Base-by-base conservation (phyloP, 2,113 vertebrate species). In the Pandion haliaetus region DNA sequence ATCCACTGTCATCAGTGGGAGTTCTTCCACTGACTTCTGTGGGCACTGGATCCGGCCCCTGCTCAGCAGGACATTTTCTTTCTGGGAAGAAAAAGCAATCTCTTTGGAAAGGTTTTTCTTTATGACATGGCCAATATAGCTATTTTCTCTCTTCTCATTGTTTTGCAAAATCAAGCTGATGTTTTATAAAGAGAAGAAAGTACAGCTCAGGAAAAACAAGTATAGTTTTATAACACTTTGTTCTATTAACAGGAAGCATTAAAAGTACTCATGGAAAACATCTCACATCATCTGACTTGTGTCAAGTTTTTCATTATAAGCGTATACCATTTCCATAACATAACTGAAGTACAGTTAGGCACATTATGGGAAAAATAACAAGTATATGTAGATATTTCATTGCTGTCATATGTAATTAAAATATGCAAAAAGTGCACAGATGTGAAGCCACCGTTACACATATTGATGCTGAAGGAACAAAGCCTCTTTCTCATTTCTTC, bases 71-170 rank as follows among this genome's bases (percentile, higher is more conserved):
- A 94, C 23, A 2, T 29, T 52, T 94, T 88, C 81, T 82, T 95
- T 96, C 97, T 94, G 96, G 95, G 95, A 97, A 96, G 88, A 72
- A 97, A 96, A 86, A 95, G 83, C 78, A 54, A 94, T 85, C 62
- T 91, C 93, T 96, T 89, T 97, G 95, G 95, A 97, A 98, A 98
- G 93, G 82, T 96, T 97, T 97, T 96, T 82, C 34, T 97, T 97
- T 94, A 96, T 73, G 95, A 80, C 95, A 70, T 28, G 55, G 88
- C 82, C 90, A 94, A 44, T 29, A 69, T 52, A 50, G 80, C 80
- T 90, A 69, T 95, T 94, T 90, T 79, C 44, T 79, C 76, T 78
- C 82, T 85, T 67, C 58, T 84, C 1, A 2, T 81, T 94, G 57
- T 95, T 94, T 85, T 88, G 62, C 25, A 95, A 95, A 96, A 91